Base-by-base conservation (phyloP, 2,797 vertebrate species). In the Dicrostonyx torquatus region DNA sequence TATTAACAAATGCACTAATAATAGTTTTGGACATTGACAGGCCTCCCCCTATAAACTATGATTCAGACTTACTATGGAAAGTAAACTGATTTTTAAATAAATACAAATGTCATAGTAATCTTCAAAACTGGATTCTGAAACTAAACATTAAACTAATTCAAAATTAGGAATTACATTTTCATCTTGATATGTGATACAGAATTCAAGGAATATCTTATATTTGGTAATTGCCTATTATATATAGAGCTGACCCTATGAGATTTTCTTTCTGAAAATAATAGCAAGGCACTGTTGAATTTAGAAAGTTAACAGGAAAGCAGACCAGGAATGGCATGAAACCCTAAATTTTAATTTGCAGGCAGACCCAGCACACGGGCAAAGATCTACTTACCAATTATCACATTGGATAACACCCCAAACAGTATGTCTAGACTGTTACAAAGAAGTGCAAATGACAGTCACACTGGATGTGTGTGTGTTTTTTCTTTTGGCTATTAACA, bases 311-410 rank as follows among this genome's bases (percentile, higher is more conserved):
- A 97, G 60, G 26, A 43, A 97, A 94, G 43, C 93, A 43, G 1
- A 94, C 10, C 96, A 96, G 92, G 80, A 97, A 92, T 88, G 73
- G 55, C 45, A 96, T 91, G 89, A 64, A 96, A 90, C 72, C 84
- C 88, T 60, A 93, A 96, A 26, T 94, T 86, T 76, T 92, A 97
- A 97, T 97, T 98, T 85, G 20, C 95, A 62, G 95, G 96, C 91
- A 92, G 96, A 77, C 75, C 64, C 85, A 91, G 83, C n/a, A 84
- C 26, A 87, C 31, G 89, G 89, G 80, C 8, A 55, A 89, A 83
- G 79, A 95, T 95, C 95, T 97, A 96, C 83, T 95, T 97, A 94
- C 90, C 97, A 98, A 92, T 98, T 98, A 98, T 90, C 90, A 94
- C 96, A 84, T 94, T 96, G 87, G 50, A 87, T 97, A 97, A 96